These are phyloP conservation scores for Desmodus rotundus DNA, from an alignment of 2,113 vertebrate species.

Conservation along the genomic window DNA sequence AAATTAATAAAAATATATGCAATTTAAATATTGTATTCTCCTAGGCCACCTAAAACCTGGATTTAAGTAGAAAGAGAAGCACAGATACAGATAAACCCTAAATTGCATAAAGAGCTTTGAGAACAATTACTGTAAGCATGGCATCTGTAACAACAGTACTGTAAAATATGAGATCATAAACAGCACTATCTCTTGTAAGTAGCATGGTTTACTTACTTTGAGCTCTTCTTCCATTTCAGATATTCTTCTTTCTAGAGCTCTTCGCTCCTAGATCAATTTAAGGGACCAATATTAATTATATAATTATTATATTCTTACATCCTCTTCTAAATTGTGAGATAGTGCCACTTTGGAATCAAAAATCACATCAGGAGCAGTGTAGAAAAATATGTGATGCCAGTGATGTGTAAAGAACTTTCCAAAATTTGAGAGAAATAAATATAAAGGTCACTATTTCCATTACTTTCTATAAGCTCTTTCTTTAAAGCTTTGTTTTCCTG, in stretches of 20 bases:
- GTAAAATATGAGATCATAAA: not conserved
- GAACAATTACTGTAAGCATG: not conserved
- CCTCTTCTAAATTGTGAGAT: conserved; percentile 71
- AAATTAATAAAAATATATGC: conserved; percentile 18
- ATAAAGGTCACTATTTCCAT: not conserved
- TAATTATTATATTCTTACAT: not conserved
- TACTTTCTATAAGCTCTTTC: conserved; percentile 53
- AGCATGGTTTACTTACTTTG: conserved; percentile 87
- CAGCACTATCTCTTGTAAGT: not conserved
- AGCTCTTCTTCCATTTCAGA: conserved; percentile 99
- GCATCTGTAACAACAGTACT: not conserved
- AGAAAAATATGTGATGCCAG: conserved; percentile 80
- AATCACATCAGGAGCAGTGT: conserved; percentile 81
- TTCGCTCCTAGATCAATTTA: conserved; percentile 91
- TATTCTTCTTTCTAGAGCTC: conserved; percentile 99
- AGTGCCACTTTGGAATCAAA: conserved; percentile 77
- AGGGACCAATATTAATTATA: conserved; percentile 65
- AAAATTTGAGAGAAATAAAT: conserved; percentile 60
- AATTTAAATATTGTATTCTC: not conserved
- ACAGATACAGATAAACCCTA: not conserved
- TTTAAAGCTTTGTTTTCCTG: conserved; percentile 60
- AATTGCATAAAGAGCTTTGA: not conserved
- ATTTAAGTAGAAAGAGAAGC: conserved; percentile 30
- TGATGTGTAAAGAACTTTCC: conserved; percentile 73
- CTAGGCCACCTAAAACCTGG: not conserved